Percentiles rank a stretch among this genome's conserved stretches.
These are phyloP conservation scores for Aphidoletes aphidimyza DNA, from an alignment of 2,888 invertebrate species.

Conservation along the genomic window DNA sequence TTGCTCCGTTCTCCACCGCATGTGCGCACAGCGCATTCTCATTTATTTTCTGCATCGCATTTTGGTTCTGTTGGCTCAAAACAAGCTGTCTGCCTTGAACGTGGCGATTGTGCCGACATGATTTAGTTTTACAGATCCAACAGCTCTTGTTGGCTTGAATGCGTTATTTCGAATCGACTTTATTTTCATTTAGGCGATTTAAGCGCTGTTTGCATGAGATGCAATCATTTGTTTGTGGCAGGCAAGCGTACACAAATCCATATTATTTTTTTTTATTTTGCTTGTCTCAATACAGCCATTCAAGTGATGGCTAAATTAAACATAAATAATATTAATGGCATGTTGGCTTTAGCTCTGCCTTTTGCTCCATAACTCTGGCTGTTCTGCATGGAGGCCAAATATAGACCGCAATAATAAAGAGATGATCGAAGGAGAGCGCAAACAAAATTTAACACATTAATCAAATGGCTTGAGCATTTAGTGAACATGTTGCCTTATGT, in stretches of 20 bases:
- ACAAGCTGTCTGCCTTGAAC: slow-evolving; percentile 31
- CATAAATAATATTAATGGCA: slow-evolving; percentile 48
- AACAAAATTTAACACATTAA: neutral
- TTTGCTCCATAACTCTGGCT: no score
- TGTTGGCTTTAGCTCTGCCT: neutral
- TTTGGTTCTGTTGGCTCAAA: neutral
- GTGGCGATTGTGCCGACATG: slow-evolving; percentile 25
- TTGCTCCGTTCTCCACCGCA: no score
- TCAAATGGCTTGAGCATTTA: slow-evolving; percentile 16
- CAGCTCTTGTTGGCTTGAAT: no score
- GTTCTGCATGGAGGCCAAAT: no score
- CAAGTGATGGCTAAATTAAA: slow-evolving; percentile 34
- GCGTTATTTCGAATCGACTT: no score
- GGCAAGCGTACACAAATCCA: no score
- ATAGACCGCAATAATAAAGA: no score
- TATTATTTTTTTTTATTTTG: neutral
- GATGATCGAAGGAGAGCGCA: neutral
- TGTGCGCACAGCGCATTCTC: no score
- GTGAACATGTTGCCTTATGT: neutral
- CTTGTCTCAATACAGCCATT: neutral
- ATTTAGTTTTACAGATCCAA: neutral
- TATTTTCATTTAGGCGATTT: neutral
- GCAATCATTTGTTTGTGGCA: neutral
- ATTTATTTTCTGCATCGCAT: neutral
- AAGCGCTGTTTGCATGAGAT: neutral